Conservation (phyloP, 64 coral and sea anemone species). For the Platygyra sinensis region DNA sequence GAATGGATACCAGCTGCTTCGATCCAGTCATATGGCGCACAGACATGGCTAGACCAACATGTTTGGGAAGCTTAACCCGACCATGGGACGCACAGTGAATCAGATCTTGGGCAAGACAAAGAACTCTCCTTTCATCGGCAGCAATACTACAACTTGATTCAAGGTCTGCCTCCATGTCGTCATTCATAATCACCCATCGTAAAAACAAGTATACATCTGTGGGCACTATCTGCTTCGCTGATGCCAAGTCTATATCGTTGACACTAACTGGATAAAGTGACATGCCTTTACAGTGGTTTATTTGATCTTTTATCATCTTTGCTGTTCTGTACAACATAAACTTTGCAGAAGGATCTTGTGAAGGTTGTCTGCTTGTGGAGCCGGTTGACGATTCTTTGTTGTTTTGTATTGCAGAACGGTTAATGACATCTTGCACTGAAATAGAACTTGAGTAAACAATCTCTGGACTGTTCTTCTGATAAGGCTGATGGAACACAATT, state of each 20-base stretch:
- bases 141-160: constrained; percentile 1
- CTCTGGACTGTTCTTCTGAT: constrained; percentile 22
- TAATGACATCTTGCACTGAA: constrained; percentile 29
- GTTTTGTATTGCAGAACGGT: too few relatives aligned
- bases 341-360: constrained; percentile 24
- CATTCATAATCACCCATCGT: constrained; percentile 30
- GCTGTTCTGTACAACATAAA: constrained; percentile 9
- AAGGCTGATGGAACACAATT: constrained; percentile 41
- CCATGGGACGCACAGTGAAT: constrained; percentile 29
- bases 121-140: constrained; percentile 42
- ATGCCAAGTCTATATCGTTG: constrained; percentile 42
- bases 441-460: constrained; percentile 17
- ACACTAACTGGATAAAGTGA: constrained; percentile 15
- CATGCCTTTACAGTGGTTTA: constrained; percentile 57
- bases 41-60: constrained; percentile 36
- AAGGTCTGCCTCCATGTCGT: constrained; percentile 2
- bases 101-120: constrained; percentile 32
- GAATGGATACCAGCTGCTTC: constrained; percentile 36
- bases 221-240: constrained; percentile 52
- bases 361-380: background rate
- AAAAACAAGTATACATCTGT: constrained; percentile 56
- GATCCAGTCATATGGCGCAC: constrained; percentile 17
- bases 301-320: constrained; percentile 54
- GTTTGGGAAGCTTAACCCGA: constrained; percentile 31
- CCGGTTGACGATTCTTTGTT: background rate